Evolutionary conservation across 2,113 vertebrate species (phyloP).

Genomic region (Brachypodius melanocephalos): DNA sequence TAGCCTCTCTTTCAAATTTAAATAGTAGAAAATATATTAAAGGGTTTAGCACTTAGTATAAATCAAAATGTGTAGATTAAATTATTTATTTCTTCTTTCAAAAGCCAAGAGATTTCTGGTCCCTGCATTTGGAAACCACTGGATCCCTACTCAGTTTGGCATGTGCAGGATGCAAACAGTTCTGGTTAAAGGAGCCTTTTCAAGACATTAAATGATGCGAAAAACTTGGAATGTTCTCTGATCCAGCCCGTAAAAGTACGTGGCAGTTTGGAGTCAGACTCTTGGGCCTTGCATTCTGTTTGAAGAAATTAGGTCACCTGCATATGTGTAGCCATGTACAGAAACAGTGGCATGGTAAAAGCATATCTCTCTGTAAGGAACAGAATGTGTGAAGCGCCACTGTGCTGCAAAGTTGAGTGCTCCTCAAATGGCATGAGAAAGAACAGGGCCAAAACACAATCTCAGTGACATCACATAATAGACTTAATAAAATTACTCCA

Average conservation of each 20-base stretch:
- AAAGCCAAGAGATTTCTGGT: not conserved
- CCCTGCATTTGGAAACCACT: not conserved
- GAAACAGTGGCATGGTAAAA: not conserved
- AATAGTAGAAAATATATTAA: not conserved
- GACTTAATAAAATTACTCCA: not conserved
- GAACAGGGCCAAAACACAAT: not conserved
- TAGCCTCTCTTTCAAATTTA: not conserved
- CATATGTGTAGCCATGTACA: not conserved
- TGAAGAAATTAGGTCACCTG: constrained; percentile 32
- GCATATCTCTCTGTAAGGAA: not conserved
- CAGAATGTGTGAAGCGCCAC: not conserved
- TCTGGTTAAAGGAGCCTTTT: not conserved
- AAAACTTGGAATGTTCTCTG: not conserved
- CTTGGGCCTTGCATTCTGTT: not conserved
- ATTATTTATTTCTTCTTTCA: not conserved
- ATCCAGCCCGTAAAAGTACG: constrained; percentile 1
- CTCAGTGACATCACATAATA: not conserved
- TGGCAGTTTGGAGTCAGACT: constrained; percentile 40
- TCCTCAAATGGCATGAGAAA: not conserved
- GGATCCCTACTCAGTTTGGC: not conserved
- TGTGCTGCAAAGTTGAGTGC: not conserved
- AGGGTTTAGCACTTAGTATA: not conserved
- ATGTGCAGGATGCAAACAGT: not conserved
- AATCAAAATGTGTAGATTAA: not conserved
- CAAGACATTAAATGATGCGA: not conserved